phyloP scores from a whole-genome alignment of 2,113 vertebrate genomes.

The Cyprinodon variegatus region DNA sequence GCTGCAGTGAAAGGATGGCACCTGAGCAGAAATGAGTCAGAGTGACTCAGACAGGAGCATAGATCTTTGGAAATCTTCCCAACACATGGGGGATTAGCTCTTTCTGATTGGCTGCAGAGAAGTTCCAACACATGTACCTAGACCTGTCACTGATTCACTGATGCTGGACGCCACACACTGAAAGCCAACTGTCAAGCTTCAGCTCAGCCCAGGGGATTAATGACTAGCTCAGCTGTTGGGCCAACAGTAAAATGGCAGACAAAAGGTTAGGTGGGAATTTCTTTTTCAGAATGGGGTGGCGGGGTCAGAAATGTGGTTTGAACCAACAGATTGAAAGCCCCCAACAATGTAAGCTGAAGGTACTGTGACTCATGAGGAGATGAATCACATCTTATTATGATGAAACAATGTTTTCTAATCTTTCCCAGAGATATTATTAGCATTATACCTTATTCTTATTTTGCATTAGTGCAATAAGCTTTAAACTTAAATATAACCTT shows the following conservation, averaged over 20 bases:
- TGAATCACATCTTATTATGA: background rate
- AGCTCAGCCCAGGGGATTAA: slow-evolving; percentile 61
- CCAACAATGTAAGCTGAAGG: slow-evolving; percentile 20
- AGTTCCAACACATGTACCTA: slow-evolving; percentile 47
- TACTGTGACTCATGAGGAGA: slow-evolving; percentile 31
- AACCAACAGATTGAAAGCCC: slow-evolving; percentile 15
- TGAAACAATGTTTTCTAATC: background rate
- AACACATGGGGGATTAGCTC: slow-evolving; percentile 56
- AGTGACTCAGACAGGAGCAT: slow-evolving; percentile 75
- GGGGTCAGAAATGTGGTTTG: slow-evolving; percentile 45
- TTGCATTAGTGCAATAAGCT: too few species aligned
- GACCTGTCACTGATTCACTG: slow-evolving; percentile 64
- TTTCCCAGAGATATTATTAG: too few species aligned
- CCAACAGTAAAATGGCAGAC: slow-evolving; percentile 69
- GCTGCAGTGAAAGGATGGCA: slow-evolving; percentile 70
- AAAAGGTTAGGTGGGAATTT: slow-evolving; percentile 63
- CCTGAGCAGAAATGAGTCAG: slow-evolving; percentile 77
- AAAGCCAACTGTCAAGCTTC: slow-evolving; percentile 58
- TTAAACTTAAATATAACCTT: too few species aligned
- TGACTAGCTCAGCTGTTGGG: slow-evolving; percentile 76
- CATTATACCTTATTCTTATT: too few species aligned
- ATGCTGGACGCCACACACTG: slow-evolving; percentile 23
- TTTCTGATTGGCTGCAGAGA: slow-evolving; percentile 47
- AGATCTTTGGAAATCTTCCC: slow-evolving; percentile 64
- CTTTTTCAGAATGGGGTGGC: slow-evolving; percentile 17